Evolutionary conservation across 2,797 vertebrate genomes (phyloP).

Genomic region (Myiothlypis coronata): DNA sequence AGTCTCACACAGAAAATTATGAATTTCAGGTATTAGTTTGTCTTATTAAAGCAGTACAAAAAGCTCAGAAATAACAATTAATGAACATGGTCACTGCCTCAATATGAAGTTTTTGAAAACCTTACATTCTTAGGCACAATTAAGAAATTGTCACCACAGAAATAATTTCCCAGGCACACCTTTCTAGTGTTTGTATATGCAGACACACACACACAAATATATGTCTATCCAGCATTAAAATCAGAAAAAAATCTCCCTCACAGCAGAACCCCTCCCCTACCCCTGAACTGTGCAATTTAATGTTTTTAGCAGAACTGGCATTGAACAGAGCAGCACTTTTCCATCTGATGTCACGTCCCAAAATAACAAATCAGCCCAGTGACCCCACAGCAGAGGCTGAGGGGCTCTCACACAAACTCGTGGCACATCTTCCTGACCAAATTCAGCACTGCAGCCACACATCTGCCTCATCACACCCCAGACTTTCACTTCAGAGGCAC

Average conservation of each 20-base stretch:
- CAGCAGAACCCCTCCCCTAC: background rate
- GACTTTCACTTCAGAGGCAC: background rate
- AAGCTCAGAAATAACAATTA: background rate
- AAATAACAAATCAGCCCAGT: background rate
- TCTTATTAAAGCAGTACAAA: background rate
- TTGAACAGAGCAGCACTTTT: background rate
- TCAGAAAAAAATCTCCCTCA: background rate
- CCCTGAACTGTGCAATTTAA: rapidly evolving
- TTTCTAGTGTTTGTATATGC: background rate
- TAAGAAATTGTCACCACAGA: background rate
- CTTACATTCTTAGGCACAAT: background rate
- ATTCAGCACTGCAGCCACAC: background rate
- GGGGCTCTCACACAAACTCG: background rate
- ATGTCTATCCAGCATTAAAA: background rate
- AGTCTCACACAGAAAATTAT: background rate
- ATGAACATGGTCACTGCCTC: background rate
- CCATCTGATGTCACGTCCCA: background rate
- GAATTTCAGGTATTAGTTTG: background rate
- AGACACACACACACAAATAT: background rate
- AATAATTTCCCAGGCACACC: background rate
- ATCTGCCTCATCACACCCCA: background rate
- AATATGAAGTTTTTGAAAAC: background rate
- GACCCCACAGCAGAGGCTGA: background rate
- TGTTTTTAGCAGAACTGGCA: background rate
- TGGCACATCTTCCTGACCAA: background rate